A percentile compares a stretch with the other conserved stretches of the same genome.
These are phyloP conservation scores for Lamprotornis superbus DNA, from an alignment of 2,113 vertebrate species.

Conservation along the genomic window DNA sequence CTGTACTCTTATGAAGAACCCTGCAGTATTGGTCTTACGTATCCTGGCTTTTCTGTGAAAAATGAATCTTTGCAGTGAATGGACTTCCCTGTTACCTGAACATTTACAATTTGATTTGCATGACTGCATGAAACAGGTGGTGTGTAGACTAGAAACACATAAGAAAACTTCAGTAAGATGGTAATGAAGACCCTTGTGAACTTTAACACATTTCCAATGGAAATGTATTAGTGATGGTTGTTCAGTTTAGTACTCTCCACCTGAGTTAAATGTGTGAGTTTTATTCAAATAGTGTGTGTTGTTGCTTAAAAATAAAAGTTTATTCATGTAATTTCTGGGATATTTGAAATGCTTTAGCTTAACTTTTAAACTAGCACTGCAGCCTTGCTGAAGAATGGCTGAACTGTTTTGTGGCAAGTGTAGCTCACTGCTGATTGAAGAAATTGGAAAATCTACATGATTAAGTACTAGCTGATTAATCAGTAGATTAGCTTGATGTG, in stretches of 20 bases:
- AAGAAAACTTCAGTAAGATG: constrained; percentile 78
- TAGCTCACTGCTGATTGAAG: not conserved
- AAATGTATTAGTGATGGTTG: constrained; percentile 76
- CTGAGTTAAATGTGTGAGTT: constrained; percentile 74
- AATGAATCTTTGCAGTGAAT: constrained; percentile 73
- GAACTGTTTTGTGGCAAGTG: not conserved
- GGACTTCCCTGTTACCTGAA: constrained; percentile 74
- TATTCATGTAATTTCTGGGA: constrained; percentile 52
- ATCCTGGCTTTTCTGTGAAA: constrained; percentile 65
- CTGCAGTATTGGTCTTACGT: constrained; percentile 49
- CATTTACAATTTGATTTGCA: constrained; percentile 65
- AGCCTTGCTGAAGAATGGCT: not conserved
- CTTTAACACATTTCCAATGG: constrained; percentile 80
- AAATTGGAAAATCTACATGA: not conserved
- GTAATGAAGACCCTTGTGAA: constrained; percentile 56
- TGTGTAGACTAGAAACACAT: constrained; percentile 75
- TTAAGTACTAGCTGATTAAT: not conserved
- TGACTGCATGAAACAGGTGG: constrained; percentile 61
- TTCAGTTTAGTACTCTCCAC: constrained; percentile 71
- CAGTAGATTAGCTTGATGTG: not conserved
- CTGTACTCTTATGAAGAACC: constrained; percentile 47
- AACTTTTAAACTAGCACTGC: not conserved
- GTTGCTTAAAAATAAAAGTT: constrained; percentile 75
- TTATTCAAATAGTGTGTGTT: constrained; percentile 74
- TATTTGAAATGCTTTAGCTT: constrained; percentile 32